These are phyloP conservation scores for Andrena camellia DNA, from an alignment of 2,888 invertebrate species.

Conservation along the genomic window DNA sequence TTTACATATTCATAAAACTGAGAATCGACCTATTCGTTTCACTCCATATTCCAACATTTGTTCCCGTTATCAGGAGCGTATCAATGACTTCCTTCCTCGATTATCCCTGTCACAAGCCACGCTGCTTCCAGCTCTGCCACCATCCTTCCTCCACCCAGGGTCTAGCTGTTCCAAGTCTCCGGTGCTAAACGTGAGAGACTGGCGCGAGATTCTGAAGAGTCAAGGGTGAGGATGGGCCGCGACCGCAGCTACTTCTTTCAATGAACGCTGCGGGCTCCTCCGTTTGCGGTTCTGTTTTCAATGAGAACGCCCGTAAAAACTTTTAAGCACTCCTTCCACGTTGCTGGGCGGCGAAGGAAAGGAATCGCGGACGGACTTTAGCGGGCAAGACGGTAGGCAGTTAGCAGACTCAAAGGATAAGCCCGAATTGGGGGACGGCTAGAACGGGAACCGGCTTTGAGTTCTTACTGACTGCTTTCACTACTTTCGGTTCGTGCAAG, in stretches of 20 bases:
- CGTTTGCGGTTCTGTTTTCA: conserved; percentile 75
- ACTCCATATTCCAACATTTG: no score
- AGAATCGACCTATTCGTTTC: no score
- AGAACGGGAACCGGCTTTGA: conserved; percentile 64
- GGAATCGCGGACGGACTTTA: conserved; percentile 51
- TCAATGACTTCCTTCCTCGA: conserved; percentile 6
- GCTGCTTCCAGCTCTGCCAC: neutral
- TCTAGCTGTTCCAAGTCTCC: conserved; percentile 26
- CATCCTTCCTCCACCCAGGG: neutral
- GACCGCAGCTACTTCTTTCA: conserved; percentile 67
- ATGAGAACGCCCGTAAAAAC: conserved; percentile 78
- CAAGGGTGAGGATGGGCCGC: conserved; percentile 60
- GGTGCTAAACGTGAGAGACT: conserved; percentile 63
- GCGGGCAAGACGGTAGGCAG: conserved; percentile 56
- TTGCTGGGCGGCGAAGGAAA: conserved; percentile 34
- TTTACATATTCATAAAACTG: no score
- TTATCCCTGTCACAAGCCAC: conserved; percentile 27
- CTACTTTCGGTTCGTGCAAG: conserved; percentile 45
- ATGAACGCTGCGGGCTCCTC: conserved; percentile 64
- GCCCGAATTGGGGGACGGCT: conserved; percentile 42
- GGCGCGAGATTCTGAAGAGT: conserved; percentile 50
- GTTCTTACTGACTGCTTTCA: conserved; percentile 62
- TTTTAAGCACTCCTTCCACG: conserved; percentile 75
- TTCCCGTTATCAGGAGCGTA: neutral
- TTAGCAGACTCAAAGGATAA: conserved; percentile 66